Evolutionary conservation across 1,140 invertebrate genomes (phyloP).

Genomic region (Plutomurus gul): DNA sequence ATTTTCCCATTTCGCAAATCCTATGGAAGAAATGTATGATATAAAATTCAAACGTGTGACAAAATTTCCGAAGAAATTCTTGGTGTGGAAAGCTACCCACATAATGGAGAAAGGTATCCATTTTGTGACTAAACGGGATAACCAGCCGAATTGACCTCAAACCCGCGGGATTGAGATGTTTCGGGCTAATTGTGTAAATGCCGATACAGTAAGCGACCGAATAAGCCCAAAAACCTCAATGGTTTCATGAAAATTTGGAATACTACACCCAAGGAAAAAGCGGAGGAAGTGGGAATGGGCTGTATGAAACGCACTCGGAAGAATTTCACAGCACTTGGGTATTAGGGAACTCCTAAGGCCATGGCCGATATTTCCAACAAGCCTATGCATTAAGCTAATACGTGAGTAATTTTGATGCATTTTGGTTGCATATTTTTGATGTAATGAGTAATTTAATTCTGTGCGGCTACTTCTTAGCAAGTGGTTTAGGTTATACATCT

Average conservation of each 20-base stretch:
- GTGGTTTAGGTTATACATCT: too few relatives aligned
- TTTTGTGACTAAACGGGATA: neutral
- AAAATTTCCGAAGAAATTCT: slow-evolving; percentile 23
- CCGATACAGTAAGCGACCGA: neutral
- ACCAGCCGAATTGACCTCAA: slow-evolving; percentile 23
- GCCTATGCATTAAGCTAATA: too few relatives aligned
- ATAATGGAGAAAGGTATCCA: slow-evolving; percentile 12
- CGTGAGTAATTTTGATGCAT: too few relatives aligned
- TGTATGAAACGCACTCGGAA: neutral
- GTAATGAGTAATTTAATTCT: too few relatives aligned
- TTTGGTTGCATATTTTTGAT: too few relatives aligned
- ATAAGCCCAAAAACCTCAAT: neutral
- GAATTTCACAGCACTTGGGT: neutral
- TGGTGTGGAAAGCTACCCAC: slow-evolving; percentile 41
- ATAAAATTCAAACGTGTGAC: neutral
- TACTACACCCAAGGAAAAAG: neutral
- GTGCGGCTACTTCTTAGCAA: too few relatives aligned
- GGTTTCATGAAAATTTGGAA: neutral
- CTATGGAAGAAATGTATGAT: neutral
- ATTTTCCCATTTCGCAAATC: neutral
- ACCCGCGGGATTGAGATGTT: too few relatives aligned
- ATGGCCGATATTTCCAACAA: neutral
- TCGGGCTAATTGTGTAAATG: too few relatives aligned
- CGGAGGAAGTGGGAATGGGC: neutral
- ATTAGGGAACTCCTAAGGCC: neutral